A percentile compares a stretch with the other conserved stretches of the same genome.
Conservation (phyloP, 2,888 invertebrate species). For the Phalangium opilio region DNA sequence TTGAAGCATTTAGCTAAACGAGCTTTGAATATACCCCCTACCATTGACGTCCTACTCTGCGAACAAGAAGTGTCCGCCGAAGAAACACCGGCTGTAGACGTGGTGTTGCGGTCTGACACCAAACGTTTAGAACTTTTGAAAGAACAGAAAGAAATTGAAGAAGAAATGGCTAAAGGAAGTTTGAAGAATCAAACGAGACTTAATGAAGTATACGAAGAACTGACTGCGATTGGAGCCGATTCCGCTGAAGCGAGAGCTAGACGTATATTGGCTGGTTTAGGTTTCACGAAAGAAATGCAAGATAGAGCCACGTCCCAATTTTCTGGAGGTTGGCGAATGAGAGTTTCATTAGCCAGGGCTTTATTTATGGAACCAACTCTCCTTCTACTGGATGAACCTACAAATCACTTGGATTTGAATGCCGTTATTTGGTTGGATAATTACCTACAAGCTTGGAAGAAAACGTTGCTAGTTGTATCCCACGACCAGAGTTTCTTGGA, state of each 20-base stretch:
- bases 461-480: conserved; percentile 91
- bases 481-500: conserved; percentile 99
- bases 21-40: conserved; percentile 83
- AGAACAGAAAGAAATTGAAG: conserved; percentile 68
- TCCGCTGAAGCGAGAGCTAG: conserved; percentile 93
- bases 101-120: conserved; percentile 81
- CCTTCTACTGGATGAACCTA: conserved; percentile 95
- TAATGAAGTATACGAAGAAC: conserved; percentile 57
- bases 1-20: conserved; percentile 79
- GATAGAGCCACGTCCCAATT: conserved; percentile 56
- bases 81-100: conserved; percentile 78
- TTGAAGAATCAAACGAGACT: conserved; percentile 14
- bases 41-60: conserved; percentile 89
- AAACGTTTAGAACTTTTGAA: conserved; percentile 65
- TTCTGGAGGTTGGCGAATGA: conserved; percentile 93
- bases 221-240: conserved; percentile 92
- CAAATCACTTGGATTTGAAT: conserved; percentile 96
- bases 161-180: conserved; percentile 23
- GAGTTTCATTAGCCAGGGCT: conserved; percentile 85
- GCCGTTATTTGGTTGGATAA: conserved; percentile 99
- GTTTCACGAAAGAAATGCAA: conserved; percentile 65
- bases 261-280: conserved; percentile 90
- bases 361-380: conserved; percentile 92
- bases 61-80: conserved; percentile 95
- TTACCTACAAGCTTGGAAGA: conserved; percentile 96